Evolutionary conservation across 2,113 vertebrate genomes (phyloP), one percentile per base, ranked within the genome.

Genomic region (Capricornis sumatraensis): DNA sequence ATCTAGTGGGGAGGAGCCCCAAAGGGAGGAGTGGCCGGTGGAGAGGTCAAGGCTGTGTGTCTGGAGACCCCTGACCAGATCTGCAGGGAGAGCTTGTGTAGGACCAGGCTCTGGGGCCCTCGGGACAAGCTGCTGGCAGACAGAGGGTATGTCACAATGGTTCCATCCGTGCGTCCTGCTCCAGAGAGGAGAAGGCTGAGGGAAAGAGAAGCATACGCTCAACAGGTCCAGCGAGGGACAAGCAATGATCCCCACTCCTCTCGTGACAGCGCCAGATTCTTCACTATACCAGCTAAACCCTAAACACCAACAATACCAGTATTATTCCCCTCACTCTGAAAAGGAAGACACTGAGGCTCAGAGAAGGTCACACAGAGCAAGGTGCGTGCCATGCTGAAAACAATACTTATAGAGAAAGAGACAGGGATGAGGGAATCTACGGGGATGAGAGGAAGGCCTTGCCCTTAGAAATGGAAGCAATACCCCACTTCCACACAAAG

Each of bases 121-220:
- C 43, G 17, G 19, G 3, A 19, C 8, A 17, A 52, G 50, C 36
- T 67, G 12, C 8, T 43, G 23, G 67, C 33, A 57, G 58, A 45
- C 7, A 13, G 15, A 2, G 12, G 8, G 25, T 74, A 23, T 11
- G 25, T 83, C 53, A 28, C 28, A 15, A 62, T 14, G 67, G 76
- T 25, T 27, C 57, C 81, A 13, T n/a, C 19, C 45, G 1, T 25
- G 53, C 10, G 45, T 17, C 25, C 52, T 11, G 53, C 57, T 74
- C 40, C 57, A 87, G 21, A 71, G 23, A 79, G 23, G 7, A 57
- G 3, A 25, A 45, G 7, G 8, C n/a, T 5, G 58, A 17, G 53
- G 12, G n/a, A 23, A 1, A 16, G 3, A 60, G 45, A 55, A 21
- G 7, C 50, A 83, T 2, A 19, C 0, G 13, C 52, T 30, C 43